A percentile compares a stretch with the other conserved stretches of the same genome.
Conservation (phyloP, 2,113 vertebrate genomes). For the Corythornis madagascariensis region DNA sequence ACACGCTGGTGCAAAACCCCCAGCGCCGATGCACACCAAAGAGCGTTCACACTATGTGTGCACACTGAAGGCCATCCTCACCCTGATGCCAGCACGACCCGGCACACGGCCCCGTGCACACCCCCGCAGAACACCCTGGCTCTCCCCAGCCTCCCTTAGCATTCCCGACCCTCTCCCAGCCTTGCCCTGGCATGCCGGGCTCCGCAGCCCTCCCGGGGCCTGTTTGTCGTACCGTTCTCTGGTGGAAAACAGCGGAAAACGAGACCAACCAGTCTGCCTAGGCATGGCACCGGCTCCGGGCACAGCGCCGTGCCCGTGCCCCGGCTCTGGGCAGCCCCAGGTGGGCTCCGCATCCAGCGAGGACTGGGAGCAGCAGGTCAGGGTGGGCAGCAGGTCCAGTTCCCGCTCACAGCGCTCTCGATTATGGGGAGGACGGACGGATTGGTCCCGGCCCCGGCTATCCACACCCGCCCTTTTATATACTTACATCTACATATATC, state of each 20-base stretch:
- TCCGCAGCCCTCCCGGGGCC: neutral
- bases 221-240: neutral
- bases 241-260: neutral
- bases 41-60: neutral
- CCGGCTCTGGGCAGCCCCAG: neutral
- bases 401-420: neutral
- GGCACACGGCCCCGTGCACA: neutral
- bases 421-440: neutral
- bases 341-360: neutral
- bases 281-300: neutral
- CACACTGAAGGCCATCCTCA: neutral
- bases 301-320: neutral
- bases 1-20: neutral
- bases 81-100: neutral
- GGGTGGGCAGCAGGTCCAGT: neutral
- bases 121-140: neutral
- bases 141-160: neutral
- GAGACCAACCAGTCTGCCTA: neutral
- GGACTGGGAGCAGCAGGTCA: neutral
- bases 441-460: neutral
- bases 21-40: neutral
- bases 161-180: rapidly evolving
- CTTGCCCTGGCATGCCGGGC: neutral
- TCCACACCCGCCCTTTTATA: neutral
- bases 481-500: neutral